Conservation (phyloP, 2,797 vertebrate species). For the Coregonus ussuriensis region DNA sequence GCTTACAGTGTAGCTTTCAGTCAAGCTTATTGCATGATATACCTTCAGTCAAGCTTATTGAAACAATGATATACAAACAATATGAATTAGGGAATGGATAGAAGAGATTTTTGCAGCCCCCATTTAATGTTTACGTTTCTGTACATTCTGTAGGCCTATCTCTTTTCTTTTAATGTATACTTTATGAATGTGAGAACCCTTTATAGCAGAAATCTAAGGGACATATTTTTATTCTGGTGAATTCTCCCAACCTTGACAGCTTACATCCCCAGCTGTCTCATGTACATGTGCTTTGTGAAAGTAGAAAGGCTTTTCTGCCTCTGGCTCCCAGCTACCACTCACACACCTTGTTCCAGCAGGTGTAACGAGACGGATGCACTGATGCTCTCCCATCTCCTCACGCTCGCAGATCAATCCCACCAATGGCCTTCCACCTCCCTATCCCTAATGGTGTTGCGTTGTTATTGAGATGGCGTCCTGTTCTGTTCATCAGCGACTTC, state of each 20-base stretch:
- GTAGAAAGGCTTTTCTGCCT: constrained; percentile 26
- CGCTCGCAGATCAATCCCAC: constrained; percentile 29
- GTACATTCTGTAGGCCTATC: neutral
- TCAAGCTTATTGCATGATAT: neutral
- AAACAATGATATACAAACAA: no score
- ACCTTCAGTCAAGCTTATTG: no score
- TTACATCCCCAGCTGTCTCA: constrained; percentile 12
- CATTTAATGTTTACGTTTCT: neutral
- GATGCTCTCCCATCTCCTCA: constrained; percentile 17
- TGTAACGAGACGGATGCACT: constrained; percentile 38
- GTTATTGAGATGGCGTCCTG: constrained; percentile 15
- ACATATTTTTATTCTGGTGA: no score
- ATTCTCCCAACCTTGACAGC: constrained; percentile 1
- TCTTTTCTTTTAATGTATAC: neutral
- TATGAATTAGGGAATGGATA: no score
- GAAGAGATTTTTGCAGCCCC: no score
- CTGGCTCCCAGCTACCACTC: constrained; percentile 23
- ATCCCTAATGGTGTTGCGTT: constrained; percentile 35
- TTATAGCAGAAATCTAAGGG: neutral
- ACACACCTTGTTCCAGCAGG: constrained; percentile 57
- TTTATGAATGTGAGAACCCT: neutral
- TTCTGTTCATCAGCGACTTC: constrained; percentile 53
- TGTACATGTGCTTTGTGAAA: constrained; percentile 18
- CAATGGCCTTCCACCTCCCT: neutral
- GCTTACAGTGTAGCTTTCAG: neutral